Percentiles rank a stretch among this genome's conserved stretches.
Conservation (phyloP, 2,113 vertebrate species). For the Octodon degus region DNA sequence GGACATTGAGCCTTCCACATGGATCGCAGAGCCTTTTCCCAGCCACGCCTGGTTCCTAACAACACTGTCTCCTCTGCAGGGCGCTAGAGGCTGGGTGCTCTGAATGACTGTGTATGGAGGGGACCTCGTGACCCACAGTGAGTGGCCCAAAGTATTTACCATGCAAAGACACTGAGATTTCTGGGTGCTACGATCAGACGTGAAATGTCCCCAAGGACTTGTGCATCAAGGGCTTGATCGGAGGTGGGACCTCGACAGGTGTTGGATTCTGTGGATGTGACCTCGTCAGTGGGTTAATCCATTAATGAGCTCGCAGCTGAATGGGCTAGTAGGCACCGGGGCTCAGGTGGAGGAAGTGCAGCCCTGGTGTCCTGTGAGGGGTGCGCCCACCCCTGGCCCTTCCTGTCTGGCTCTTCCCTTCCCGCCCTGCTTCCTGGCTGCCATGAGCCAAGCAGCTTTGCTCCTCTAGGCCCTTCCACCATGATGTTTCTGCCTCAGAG, state of each 20-base stretch:
- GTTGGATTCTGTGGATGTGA: neutral
- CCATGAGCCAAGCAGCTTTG: neutral
- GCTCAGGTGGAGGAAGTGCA: neutral
- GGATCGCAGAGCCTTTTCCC: no score
- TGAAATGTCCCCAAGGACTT: neutral
- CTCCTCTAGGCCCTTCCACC: neutral
- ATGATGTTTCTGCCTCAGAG: neutral
- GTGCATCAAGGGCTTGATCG: neutral
- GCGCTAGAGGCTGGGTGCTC: neutral
- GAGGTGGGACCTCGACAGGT: neutral
- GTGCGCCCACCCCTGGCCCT: neutral
- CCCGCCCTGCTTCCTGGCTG: neutral
- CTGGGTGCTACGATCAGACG: neutral
- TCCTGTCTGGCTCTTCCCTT: neutral
- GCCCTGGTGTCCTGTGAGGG: neutral
- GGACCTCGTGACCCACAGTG: neutral
- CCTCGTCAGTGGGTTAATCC: neutral
- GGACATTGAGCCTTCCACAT: no score
- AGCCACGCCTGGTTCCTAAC: neutral
- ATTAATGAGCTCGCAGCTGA: neutral
- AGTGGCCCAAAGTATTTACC: neutral
- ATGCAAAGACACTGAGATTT: neutral
- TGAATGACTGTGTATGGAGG: neutral
- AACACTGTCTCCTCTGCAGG: neutral
- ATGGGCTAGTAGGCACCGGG: neutral